A percentile compares a stretch with the other conserved stretches of the same genome.
Conservation (phyloP, 2,888 invertebrate species). For the Acanthacorydalis orientalis region DNA sequence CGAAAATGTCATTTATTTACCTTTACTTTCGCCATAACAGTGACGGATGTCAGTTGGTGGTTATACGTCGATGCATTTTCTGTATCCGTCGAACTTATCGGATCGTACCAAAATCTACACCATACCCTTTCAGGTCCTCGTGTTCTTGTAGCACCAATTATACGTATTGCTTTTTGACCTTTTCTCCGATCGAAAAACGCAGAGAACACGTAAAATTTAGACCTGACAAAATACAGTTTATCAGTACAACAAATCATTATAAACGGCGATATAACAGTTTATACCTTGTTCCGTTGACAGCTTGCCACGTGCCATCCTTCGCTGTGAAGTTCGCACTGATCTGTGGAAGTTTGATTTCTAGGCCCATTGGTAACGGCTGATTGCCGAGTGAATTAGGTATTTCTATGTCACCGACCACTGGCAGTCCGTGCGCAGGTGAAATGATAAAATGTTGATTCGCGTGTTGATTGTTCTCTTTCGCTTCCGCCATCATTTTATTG, state of each 20-base stretch:
- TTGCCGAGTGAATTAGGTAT: conserved; percentile 15
- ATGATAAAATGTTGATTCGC: background rate
- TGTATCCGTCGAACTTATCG: conserved; percentile 15
- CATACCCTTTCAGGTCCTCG: conserved; percentile 65
- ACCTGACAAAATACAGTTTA: conserved; percentile 34
- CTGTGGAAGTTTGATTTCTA: conserved; percentile 30
- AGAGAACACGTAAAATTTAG: conserved; percentile 82
- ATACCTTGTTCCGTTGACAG: conserved; percentile 55
- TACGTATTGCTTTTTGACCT: conserved; percentile 48
- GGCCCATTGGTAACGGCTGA: conserved; percentile 6
- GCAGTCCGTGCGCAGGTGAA: conserved; percentile 9
- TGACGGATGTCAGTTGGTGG: conserved; percentile 29
- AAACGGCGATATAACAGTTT: conserved; percentile 3
- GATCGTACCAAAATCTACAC: conserved; percentile 60
- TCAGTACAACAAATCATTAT: too few species aligned
- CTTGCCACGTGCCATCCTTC: conserved; percentile 64
- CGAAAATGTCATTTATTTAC: conserved; percentile 21
- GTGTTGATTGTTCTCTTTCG: background rate
- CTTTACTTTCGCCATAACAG: conserved; percentile 60
- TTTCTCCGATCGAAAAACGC: conserved; percentile 70
- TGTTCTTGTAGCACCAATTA: conserved; percentile 81
- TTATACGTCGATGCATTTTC: conserved; percentile 9
- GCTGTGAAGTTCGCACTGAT: conserved; percentile 49
- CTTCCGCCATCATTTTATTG: background rate
- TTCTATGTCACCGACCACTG: conserved; percentile 13